Percentiles rank a stretch among this genome's conserved stretches.
phyloP scores from a whole-genome alignment of 2,113 vertebrate species.

The Casuarius casuarius region DNA sequence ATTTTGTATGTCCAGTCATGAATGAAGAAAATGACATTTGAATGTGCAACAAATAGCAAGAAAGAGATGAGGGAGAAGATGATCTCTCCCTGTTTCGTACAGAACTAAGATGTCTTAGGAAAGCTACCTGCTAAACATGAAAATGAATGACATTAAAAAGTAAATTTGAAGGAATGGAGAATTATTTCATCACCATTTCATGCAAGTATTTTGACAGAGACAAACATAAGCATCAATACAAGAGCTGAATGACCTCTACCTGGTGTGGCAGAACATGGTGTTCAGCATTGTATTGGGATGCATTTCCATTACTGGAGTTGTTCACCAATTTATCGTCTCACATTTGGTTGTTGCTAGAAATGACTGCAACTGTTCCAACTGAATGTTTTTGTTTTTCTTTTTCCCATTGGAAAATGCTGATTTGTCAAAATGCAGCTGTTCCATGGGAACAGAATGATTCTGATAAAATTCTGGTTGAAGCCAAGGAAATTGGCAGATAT shows the following conservation, averaged over 20 bases:
- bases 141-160: not conserved
- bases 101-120: not conserved
- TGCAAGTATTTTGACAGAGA: not conserved
- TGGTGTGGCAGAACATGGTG: not conserved
- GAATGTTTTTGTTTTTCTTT: slow-evolving; percentile 26
- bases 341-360: not conserved
- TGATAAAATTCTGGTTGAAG: slow-evolving; percentile 19
- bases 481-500: not conserved
- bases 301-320: not conserved
- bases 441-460: slow-evolving; percentile 13
- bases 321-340: not conserved
- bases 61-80: not conserved
- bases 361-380: not conserved
- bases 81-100: not conserved
- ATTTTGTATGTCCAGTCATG: not conserved
- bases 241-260: not conserved
- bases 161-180: not conserved
- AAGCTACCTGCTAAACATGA: not conserved
- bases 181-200: not conserved
- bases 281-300: not conserved
- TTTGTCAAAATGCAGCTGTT: slow-evolving; percentile 26
- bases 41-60: not conserved
- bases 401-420: slow-evolving; percentile 48
- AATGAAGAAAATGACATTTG: not conserved
- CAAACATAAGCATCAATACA: not conserved